Base-by-base conservation (phyloP, 2,888 invertebrate species). In the Nomada goodeniana region DNA sequence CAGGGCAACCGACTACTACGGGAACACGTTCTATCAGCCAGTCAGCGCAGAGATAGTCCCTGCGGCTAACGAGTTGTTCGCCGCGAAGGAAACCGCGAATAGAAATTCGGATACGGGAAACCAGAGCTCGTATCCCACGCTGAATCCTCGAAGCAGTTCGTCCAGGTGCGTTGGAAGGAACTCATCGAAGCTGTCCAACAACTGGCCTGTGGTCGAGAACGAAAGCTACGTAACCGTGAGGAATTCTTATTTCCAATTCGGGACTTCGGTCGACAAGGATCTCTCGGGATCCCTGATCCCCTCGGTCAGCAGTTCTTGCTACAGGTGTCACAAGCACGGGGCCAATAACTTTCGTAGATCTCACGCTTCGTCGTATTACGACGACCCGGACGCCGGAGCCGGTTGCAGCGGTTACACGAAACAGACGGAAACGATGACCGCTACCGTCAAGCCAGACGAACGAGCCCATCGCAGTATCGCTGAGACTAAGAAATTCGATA, bases 291-390 rank as follows among this genome's bases (percentile, higher is more conserved):
- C 71, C 0, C 1, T 79, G 52, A 59, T 72, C 0, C 63, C 71
- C 5, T 42, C 20, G 1, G 67, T 68, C n/a, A 72, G 79, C 26
- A 79, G 71, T 36, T 63, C 80, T 0, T 79, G 63, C 9, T 80
- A 72, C 36, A 80, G 23, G 10, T 29, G 55, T 7, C 23, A 26
- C 9, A 64, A 26, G 1, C 61, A 44, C 11, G 26, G n/a, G 9
- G 0, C 11, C 0, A n/a, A 44, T 0, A 44, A 59, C 15, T 10
- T 20, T 29, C 52, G n/a, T 0, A 50, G 0, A 3, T 13, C 69
- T 0, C 23, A 29, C 0, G n/a, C 20, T 0, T 53, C 65, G 0
- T 47, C 23, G 4, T 68, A 36, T 7, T 65, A 42, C 9, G 23
- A 52, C 1, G 64, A 61, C 13, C 26, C 9, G 2, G 69, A 61